Evolutionary conservation across 2,797 vertebrate genomes (phyloP), one percentile per base, ranked within the genome.

Genomic region (Danionella dracula): DNA sequence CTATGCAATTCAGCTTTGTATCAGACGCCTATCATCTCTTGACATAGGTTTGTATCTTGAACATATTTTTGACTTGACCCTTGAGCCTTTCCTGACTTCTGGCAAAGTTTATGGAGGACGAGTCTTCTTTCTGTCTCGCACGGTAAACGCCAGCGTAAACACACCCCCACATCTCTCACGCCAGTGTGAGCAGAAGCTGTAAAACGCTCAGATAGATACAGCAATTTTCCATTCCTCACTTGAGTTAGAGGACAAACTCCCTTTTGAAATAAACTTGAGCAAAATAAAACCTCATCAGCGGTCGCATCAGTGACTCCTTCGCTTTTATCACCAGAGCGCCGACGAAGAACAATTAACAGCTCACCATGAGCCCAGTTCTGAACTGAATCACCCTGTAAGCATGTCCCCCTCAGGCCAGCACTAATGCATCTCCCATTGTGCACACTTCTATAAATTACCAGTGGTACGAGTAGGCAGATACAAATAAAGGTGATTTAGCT

Each of bases 401-500:
- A 63, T 41, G 53, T 45, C 65, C 62, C 75, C 80, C 81, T 76
- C 78, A 75, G 82, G 71, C 75, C 67, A 61, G 48, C 76, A 66
- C 79, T 80, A 81, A 83, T 85, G 83, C 78, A 81, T 86, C 82
- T 83, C 79, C 82, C 81, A 72, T 69, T 72, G 81, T 78, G 60
- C 78, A 73, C 72, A 76, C 77, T 82, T 81, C 84, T 79, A 88
- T 90, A 90, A 89, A 88, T 89, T 87, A 82, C 80, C 75, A 76
- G 74, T 81, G 71, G 80, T 73, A 72, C 51, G 73, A 78, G 82
- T 76, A 86, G 87, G 85, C 88, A 89, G 89, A 87, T 87, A 88
- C 89, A 90, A 92, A 90, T 89, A 90, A 90, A 89, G 88, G 89
- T 88, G 88, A 90, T 91, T 91, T 90, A 89, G 87, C 85, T 84